Evolutionary conservation across 2,113 vertebrate species (phyloP).

Genomic region (Aplodontia rufa): DNA sequence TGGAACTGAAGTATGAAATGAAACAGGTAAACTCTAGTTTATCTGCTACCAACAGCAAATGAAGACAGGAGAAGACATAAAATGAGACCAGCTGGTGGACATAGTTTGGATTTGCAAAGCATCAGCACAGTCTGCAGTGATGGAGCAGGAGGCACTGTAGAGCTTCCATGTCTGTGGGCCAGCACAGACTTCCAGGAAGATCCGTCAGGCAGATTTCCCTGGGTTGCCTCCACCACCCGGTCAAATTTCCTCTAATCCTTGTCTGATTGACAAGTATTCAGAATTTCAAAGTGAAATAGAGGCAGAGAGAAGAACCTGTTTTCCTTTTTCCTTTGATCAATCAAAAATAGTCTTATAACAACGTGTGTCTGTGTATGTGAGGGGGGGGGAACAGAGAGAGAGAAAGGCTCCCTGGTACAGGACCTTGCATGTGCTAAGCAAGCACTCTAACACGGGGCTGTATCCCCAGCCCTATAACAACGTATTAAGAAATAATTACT

Average conservation of each 20-base stretch:
- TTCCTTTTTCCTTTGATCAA: neutral
- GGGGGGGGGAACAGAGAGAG: too few relatives aligned
- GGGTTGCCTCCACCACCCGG: neutral
- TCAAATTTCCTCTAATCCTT: neutral
- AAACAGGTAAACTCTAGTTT: slow-evolving; percentile 37
- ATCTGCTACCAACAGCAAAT: slow-evolving; percentile 57
- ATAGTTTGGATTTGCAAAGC: slow-evolving; percentile 45
- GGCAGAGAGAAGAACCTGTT: neutral
- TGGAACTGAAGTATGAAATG: slow-evolving; percentile 48
- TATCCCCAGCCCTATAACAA: neutral
- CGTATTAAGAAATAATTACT: neutral
- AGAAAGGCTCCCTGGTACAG: too few relatives aligned
- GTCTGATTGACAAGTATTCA: neutral
- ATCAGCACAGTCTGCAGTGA: neutral
- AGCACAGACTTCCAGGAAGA: neutral
- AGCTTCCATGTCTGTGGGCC: neutral
- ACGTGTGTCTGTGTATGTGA: too few relatives aligned
- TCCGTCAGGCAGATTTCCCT: neutral
- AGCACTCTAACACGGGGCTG: too few relatives aligned
- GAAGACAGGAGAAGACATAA: slow-evolving; percentile 38
- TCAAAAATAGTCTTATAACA: neutral
- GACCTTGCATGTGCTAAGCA: too few relatives aligned
- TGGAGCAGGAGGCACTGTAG: neutral
- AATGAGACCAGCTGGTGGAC: slow-evolving; percentile 31
- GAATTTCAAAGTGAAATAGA: slow-evolving; percentile 5